Evolutionary conservation across 2,797 vertebrate species (phyloP).

Genomic region (Falco biarmicus): DNA sequence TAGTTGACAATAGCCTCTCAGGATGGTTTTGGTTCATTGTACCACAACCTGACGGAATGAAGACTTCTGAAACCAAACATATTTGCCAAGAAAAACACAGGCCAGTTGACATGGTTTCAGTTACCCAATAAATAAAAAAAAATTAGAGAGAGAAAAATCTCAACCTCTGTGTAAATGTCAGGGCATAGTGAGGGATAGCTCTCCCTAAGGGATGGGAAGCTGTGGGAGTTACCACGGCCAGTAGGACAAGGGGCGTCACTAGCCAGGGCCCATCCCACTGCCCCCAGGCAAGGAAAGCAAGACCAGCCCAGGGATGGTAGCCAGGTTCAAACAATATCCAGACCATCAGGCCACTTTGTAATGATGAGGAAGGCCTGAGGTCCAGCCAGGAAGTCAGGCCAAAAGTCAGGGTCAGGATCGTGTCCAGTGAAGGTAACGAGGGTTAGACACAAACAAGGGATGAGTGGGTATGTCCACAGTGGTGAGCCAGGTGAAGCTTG

Average conservation of each 20-base stretch:
- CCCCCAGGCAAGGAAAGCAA: accelerated
- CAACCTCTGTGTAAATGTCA: background rate
- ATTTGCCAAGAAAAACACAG: background rate
- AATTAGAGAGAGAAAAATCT: background rate
- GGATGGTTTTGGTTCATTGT: background rate
- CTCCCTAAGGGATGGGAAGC: background rate
- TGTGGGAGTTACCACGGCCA: background rate
- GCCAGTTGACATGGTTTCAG: background rate
- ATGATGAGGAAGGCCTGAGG: background rate
- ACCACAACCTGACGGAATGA: background rate
- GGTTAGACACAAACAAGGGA: background rate
- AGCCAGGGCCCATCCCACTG: background rate
- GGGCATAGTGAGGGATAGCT: background rate
- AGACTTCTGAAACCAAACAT: background rate
- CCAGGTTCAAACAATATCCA: background rate
- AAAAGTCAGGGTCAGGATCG: background rate
- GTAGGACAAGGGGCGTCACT: background rate
- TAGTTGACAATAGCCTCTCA: background rate
- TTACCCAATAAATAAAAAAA: background rate
- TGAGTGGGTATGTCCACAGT: background rate
- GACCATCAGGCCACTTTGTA: background rate
- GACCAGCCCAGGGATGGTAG: background rate
- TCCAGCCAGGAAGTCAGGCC: background rate
- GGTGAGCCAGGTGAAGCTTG: background rate
- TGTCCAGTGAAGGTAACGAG: background rate